Conservation (phyloP, 2,113 vertebrate species). For the Panurus biarmicus region DNA sequence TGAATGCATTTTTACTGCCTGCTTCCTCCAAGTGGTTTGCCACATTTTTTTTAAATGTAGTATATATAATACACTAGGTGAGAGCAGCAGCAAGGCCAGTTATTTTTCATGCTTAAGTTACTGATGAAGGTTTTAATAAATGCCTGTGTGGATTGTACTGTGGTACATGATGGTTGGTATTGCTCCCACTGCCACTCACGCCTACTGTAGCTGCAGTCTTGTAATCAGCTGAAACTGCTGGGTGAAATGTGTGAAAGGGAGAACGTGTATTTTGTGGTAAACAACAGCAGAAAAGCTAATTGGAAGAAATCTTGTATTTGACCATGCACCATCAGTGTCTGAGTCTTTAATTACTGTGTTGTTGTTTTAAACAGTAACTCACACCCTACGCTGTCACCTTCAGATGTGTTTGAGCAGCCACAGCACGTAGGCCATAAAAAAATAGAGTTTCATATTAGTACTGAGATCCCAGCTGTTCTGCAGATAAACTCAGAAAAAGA, state of each 20-base stretch:
- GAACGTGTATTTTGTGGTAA: neutral
- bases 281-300: neutral
- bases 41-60: neutral
- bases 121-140: neutral
- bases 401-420: constrained; percentile 92
- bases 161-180: neutral
- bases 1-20: neutral
- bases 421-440: constrained; percentile 80
- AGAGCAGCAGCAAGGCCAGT: neutral
- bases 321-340: neutral
- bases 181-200: neutral
- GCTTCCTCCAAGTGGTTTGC: neutral
- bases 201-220: neutral
- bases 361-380: constrained; percentile 71
- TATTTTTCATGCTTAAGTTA: neutral
- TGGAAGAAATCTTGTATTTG: neutral
- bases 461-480: constrained; percentile 71
- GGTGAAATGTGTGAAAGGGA: neutral
- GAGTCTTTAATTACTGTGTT: neutral
- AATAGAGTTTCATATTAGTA: constrained; percentile 91
- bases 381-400: constrained; percentile 78
- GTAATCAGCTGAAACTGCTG: neutral
- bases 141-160: neutral
- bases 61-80: neutral
- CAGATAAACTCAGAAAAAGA: constrained; percentile 67